phyloP scores from a whole-genome alignment of 1,140 invertebrate species.

The Aporrectodea caliginosa region DNA sequence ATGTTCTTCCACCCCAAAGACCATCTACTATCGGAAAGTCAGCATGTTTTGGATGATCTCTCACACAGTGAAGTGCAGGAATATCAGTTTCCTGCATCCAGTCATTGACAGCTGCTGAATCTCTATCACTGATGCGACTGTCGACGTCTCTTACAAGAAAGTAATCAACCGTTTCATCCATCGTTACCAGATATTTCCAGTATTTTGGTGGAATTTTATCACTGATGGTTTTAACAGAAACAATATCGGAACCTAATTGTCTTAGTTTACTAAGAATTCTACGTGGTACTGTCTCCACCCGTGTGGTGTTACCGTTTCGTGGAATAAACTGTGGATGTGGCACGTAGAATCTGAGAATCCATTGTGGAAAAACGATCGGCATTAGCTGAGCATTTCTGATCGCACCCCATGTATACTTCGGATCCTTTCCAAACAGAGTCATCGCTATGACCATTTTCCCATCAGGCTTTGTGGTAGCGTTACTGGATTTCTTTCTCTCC shows the following conservation, averaged over 20 bases:
- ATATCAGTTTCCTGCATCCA: slow-evolving; percentile 32
- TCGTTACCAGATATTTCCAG: slow-evolving; percentile 46
- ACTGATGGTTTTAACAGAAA: neutral
- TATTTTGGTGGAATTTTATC: neutral
- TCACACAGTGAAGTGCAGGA: slow-evolving; percentile 42
- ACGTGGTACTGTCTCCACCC: neutral
- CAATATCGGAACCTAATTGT: slow-evolving; percentile 6
- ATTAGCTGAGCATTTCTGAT: slow-evolving; percentile 31
- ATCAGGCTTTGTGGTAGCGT: too few relatives aligned
- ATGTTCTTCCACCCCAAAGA: slow-evolving; percentile 17
- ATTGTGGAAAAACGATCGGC: slow-evolving; percentile 28
- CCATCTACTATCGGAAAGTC: neutral
- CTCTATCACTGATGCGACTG: slow-evolving; percentile 37
- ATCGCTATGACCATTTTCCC: slow-evolving; percentile 28
- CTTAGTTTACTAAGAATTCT: slow-evolving; percentile 4
- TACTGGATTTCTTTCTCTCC: too few relatives aligned
- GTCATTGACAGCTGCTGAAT: slow-evolving; percentile 43
- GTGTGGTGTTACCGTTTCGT: neutral
- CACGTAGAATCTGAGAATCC: slow-evolving; percentile 28
- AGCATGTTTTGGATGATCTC: slow-evolving; percentile 40
- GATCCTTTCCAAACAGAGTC: slow-evolving; percentile 26
- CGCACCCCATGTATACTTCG: slow-evolving; percentile 21
- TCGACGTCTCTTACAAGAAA: slow-evolving; percentile 46
- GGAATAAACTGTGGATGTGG: neutral
- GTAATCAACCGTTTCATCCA: slow-evolving; percentile 43